Base-by-base conservation (phyloP, 2,797 vertebrate genomes). In the Channallabes apus region DNA sequence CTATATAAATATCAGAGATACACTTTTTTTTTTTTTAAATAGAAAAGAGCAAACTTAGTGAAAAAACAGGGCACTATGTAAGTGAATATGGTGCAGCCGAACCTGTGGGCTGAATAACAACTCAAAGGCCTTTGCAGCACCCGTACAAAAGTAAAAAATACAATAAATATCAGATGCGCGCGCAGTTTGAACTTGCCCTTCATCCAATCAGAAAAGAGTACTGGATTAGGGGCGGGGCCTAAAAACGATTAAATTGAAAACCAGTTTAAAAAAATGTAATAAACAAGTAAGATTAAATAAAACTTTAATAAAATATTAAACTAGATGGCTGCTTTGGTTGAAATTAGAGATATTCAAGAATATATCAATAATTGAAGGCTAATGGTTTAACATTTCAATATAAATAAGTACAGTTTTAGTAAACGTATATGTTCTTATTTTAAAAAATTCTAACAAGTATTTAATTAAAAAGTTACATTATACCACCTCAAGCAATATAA, bases 141-240 rank as follows among this genome's bases (percentile, higher is more conserved):
- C 14, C 11, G 27, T 17, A 54, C 6, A n/a, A n/a, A 1, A 22
- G 9, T 0, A 9, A 9, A 56, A 24, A 38, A 35, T 7, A 59
- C 20, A 32, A 76, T 17, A 56, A 58, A 56, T 17, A 32, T 75
- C 24, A 29, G 51, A 11, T 1, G 20, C 18, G 56, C 35, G 32
- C 58, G 6, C 59, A 46, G 59, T 80, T 80, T 62, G 27, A 64
- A 80, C 58, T 41, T 18, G 24, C 1, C 24, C 24, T 24, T 64
- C 46, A 4, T 3, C 77, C 59, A 80, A 80, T 80, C 77, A 64
- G 59, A 6, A 61, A 64, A 27, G 15, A n/a, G 35, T 38, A 64
- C 11, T 41, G 15, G 41, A 80, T 64, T 17, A 61, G 59, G 51
- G 77, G 24, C 35, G 77, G 77, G 35, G 59, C 77, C n/a, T 79